Conservation (phyloP, 2,797 vertebrate species). For the Silurus aristotelis region DNA sequence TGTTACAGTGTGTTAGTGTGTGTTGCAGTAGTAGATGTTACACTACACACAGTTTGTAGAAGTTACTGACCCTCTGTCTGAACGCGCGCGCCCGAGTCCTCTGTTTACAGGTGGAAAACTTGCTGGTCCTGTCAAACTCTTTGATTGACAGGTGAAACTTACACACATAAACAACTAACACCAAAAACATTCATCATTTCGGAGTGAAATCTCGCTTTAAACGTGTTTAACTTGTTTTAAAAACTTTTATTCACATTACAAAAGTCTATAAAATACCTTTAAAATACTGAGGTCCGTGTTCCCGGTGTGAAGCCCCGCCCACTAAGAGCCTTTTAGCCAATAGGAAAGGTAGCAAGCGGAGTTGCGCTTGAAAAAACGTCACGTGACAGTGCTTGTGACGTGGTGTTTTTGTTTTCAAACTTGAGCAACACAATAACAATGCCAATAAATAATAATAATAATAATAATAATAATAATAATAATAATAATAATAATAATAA, state of each 20-base stretch:
- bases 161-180: not conserved
- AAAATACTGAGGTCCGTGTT: not conserved
- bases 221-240: not conserved
- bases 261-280: not conserved
- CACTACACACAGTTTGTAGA: too few species aligned
- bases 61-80: too few species aligned
- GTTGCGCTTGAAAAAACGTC: not conserved
- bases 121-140: slow-evolving; percentile 7
- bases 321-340: not conserved
- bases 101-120: slow-evolving; percentile 46
- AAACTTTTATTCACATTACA: not conserved
- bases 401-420: not conserved
- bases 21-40: too few species aligned
- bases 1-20: too few species aligned
- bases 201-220: too few species aligned
- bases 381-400: slow-evolving; percentile 1
- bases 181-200: not conserved
- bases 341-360: slow-evolving; percentile 2
- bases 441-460: too few species aligned
- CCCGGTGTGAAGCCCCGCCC: not conserved
- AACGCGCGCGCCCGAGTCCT: not conserved
- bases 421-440: not conserved
- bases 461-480: too few species aligned
- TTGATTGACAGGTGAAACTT: slow-evolving; percentile 44
- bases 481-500: too few species aligned